Conservation (phyloP, 2,888 invertebrate genomes). For the Autographa pulchrina region DNA sequence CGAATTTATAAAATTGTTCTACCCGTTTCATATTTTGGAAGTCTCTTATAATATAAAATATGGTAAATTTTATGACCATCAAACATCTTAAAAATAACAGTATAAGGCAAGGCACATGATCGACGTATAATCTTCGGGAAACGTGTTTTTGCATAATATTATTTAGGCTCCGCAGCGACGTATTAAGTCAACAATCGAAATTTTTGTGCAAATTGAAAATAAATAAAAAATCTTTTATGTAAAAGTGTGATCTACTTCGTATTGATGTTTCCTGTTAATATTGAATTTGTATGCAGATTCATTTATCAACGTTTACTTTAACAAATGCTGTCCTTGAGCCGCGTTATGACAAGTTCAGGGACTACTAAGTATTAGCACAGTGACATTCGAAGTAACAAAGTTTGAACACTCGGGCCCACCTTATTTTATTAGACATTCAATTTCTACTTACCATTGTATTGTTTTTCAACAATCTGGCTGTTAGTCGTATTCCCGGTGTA, state of each 20-base stretch:
- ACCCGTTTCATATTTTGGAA: too few relatives aligned
- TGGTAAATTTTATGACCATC: background rate
- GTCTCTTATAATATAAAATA: background rate
- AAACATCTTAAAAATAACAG: background rate
- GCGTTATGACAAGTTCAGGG: background rate
- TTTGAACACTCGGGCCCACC: background rate
- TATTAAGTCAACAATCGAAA: background rate
- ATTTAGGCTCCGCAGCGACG: background rate
- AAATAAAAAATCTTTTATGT: background rate
- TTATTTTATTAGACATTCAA: background rate
- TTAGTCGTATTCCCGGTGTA: conserved; percentile 47
- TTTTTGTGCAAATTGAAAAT: background rate
- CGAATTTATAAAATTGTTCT: too few relatives aligned
- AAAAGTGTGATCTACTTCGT: conserved; percentile 5
- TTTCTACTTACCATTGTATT: conserved; percentile 45
- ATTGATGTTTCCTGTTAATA: background rate
- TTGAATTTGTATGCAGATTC: background rate
- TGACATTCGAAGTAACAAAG: background rate
- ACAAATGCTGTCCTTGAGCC: background rate
- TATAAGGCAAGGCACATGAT: conserved; percentile 10
- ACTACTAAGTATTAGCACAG: background rate
- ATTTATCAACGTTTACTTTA: background rate
- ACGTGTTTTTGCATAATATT: conserved; percentile 47
- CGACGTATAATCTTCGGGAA: conserved; percentile 18
- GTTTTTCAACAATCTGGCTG: conserved; percentile 39